A percentile compares a stretch with the other conserved stretches of the same genome.
These are phyloP conservation scores for Xiphophorus birchmanni DNA, from an alignment of 2,797 vertebrate species.

Conservation along the genomic window DNA sequence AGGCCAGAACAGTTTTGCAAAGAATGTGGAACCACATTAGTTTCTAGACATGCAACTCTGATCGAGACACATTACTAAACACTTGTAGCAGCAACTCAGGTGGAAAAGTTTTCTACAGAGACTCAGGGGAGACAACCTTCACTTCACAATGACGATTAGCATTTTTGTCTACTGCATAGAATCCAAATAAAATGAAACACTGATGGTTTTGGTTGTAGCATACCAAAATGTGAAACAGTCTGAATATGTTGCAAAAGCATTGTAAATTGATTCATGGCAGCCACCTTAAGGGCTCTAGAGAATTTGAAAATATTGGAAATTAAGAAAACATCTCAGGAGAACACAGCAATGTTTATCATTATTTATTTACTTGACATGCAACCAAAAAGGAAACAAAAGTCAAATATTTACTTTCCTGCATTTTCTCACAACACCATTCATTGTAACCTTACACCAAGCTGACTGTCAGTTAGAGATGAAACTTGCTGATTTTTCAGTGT, in stretches of 20 bases:
- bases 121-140: not conserved
- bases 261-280: conserved; percentile 25
- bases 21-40: not conserved
- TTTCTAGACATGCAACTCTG: not conserved
- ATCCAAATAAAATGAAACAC: not conserved
- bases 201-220: not conserved
- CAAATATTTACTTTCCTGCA: not conserved
- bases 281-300: conserved; percentile 40
- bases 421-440: not conserved
- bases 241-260: not conserved
- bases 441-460: conserved; percentile 43
- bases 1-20: not conserved
- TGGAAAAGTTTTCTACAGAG: not conserved
- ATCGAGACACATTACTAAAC: not conserved
- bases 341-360: not conserved
- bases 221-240: not conserved
- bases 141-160: not conserved
- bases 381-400: not conserved
- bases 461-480: conserved; percentile 40
- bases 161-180: not conserved
- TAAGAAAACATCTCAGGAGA: not conserved
- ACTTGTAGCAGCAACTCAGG: not conserved
- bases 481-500: conserved; percentile 47
- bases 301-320: conserved; percentile 8
- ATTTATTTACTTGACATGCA: not conserved